Evolutionary conservation across 2,888 invertebrate species (phyloP).

Genomic region (Caenorhabditis sulstoni): DNA sequence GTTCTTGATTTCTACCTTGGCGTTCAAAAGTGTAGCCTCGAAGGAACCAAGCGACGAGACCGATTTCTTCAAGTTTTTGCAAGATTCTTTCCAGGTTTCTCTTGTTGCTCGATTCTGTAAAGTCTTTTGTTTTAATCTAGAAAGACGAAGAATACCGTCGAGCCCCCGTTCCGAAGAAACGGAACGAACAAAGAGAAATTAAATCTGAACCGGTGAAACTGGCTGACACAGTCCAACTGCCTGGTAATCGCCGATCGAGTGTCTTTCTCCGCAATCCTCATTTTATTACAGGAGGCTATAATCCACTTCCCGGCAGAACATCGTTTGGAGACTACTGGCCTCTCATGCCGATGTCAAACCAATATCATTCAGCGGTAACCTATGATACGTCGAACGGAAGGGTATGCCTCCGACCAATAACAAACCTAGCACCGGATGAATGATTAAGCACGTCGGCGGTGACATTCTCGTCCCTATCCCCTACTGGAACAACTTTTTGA

Average conservation of each 20-base stretch:
- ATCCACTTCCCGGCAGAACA: constrained; percentile 65
- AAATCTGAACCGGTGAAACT: constrained; percentile 25
- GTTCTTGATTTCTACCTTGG: background rate
- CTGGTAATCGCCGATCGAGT: constrained; percentile 27
- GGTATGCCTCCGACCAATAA: constrained; percentile 29
- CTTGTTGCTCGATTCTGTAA: background rate
- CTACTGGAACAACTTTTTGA: constrained; percentile 64
- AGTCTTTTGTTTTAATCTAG: constrained; percentile 22
- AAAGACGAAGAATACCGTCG: constrained; percentile 47
- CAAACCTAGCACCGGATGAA: background rate
- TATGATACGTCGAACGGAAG: constrained; percentile 63
- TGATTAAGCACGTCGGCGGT: constrained; percentile 64
- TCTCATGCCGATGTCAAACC: constrained; percentile 64
- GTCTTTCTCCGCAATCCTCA: background rate
- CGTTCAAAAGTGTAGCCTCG: background rate
- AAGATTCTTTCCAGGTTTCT: constrained; percentile 48
- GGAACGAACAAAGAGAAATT: constrained; percentile 15
- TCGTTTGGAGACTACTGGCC: constrained; percentile 68
- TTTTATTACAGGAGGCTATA: constrained; percentile 56
- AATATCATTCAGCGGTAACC: constrained; percentile 63
- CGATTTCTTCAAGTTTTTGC: constrained; percentile 45
- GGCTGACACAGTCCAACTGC: constrained; percentile 52
- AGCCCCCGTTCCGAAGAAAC: constrained; percentile 27
- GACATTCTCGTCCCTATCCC: constrained; percentile 66
- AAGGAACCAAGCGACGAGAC: constrained; percentile 26